Evolutionary conservation across 2,888 invertebrate genomes (phyloP).

Genomic region (Synergus laeviventris): DNA sequence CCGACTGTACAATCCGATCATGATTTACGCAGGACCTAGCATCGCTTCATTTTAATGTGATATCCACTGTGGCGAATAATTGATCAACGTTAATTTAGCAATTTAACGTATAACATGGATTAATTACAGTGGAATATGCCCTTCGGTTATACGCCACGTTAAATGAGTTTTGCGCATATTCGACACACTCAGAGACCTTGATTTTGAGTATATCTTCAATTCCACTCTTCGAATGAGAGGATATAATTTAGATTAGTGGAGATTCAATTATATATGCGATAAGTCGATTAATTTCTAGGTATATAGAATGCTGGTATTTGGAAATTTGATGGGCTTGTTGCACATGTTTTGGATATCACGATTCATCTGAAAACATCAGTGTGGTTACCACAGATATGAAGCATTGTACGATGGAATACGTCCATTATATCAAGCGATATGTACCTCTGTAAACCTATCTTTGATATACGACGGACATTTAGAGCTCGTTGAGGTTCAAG

Average conservation of each 20-base stretch:
- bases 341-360: background rate
- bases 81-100: slow-evolving; percentile 63
- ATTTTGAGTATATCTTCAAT: slow-evolving; percentile 24
- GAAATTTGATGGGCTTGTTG: background rate
- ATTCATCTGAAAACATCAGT: background rate
- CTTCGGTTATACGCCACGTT: slow-evolving; percentile 40
- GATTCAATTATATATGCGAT: background rate
- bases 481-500: slow-evolving; percentile 46
- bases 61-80: slow-evolving; percentile 58
- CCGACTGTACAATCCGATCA: slow-evolving; percentile 39
- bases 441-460: slow-evolving; percentile 38
- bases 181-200: slow-evolving; percentile 22
- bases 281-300: background rate
- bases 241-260: background rate
- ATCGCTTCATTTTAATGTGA: slow-evolving; percentile 58
- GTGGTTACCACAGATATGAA: background rate
- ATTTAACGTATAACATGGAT: slow-evolving; percentile 59
- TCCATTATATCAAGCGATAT: slow-evolving; percentile 18
- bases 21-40: slow-evolving; percentile 56
- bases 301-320: background rate
- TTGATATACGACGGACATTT: slow-evolving; percentile 47
- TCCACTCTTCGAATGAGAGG: background rate
- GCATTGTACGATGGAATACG: background rate
- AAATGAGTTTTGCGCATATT: slow-evolving; percentile 36
- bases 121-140: slow-evolving; percentile 54